Base-by-base conservation (phyloP, 2,797 vertebrate species). In the Chelonia mydas region DNA sequence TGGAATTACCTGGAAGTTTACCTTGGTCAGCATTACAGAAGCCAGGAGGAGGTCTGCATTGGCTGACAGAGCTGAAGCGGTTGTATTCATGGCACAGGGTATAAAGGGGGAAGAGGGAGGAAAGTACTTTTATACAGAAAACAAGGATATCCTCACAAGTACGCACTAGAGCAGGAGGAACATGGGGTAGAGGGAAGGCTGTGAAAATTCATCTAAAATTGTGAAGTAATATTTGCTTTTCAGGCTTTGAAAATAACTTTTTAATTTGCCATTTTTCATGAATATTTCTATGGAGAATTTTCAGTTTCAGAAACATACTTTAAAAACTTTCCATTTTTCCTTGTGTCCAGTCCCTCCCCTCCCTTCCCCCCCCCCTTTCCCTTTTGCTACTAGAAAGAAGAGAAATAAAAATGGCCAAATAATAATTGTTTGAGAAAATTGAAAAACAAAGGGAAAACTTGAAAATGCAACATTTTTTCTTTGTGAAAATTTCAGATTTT, bases 1-100 rank as follows among this genome's bases (percentile, higher is more conserved):
- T 93, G 93, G 47, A 79, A 92, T 86, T 96, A 93, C 95, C 95
- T 96, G 95, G 94, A 94, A 94, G 79, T 85, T 92, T 65, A 49
- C 94, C 87, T 91, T 72, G 88, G 45, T 50, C 65, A 10, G 87
- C 15, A n/a, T 88, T 91, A 31, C 89, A 7, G 23, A 28, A 88
- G 76, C 91, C 87, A 41, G 51, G 88, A 53, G 78, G 84, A 87
- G 91, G 96, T 57, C 91, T 90, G 95, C 55, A 72, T 95, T 87
- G 86, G 77, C 95, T 5, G 6, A 86, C 76, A 51, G 92, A 92
- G 96, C 84, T 93, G 91, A 15, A 92, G 81, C 13, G 4, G 17
- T 68, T 41, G 11, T 90, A 65, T 0, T 0, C 5, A 1, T 1
- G 12, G 8, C 3, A 1, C 1, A 0, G 0, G 80, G 17, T 21